Evolutionary conservation across 2,888 invertebrate genomes (phyloP).

Genomic region (Drosophila neotestacea): DNA sequence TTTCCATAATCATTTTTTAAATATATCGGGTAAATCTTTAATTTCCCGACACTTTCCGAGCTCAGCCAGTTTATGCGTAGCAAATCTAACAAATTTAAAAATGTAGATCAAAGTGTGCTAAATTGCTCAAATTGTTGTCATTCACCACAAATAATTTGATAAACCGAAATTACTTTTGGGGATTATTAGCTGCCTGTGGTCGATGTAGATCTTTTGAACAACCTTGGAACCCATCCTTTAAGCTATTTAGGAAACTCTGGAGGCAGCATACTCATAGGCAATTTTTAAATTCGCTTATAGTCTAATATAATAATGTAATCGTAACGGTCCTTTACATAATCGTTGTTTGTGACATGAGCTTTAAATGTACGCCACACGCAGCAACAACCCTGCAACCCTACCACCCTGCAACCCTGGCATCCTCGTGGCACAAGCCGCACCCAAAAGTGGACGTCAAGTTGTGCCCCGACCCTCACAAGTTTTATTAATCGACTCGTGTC

Average conservation of each 20-base stretch:
- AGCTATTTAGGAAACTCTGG: conserved; percentile 5
- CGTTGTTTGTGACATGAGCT: conserved; percentile 69
- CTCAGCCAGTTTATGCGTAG: background rate
- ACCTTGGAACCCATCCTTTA: background rate
- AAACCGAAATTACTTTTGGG: conserved; percentile 20
- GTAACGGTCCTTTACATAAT: conserved; percentile 66
- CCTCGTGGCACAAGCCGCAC: conserved; percentile 19
- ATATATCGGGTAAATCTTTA: background rate
- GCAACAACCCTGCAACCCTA: conserved; percentile 4
- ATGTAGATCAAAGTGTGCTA: conserved; percentile 11
- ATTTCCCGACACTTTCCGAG: background rate
- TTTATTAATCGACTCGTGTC: conserved; percentile 79
- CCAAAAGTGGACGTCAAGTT: conserved; percentile 37
- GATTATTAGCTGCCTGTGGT: conserved; percentile 7
- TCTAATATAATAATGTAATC: conserved; percentile 32
- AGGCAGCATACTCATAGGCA: background rate
- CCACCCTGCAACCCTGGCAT: conserved; percentile 6
- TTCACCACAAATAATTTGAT: conserved; percentile 19
- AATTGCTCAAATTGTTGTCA: conserved; percentile 10
- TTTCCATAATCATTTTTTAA: background rate
- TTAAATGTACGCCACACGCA: conserved; percentile 61
- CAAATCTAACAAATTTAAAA: background rate
- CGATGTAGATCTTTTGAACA: conserved; percentile 5
- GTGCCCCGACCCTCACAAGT: conserved; percentile 38
- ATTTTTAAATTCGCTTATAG: conserved; percentile 16